Evolutionary conservation across 2,888 invertebrate species (phyloP).

Genomic region (Polymixis flavicincta): DNA sequence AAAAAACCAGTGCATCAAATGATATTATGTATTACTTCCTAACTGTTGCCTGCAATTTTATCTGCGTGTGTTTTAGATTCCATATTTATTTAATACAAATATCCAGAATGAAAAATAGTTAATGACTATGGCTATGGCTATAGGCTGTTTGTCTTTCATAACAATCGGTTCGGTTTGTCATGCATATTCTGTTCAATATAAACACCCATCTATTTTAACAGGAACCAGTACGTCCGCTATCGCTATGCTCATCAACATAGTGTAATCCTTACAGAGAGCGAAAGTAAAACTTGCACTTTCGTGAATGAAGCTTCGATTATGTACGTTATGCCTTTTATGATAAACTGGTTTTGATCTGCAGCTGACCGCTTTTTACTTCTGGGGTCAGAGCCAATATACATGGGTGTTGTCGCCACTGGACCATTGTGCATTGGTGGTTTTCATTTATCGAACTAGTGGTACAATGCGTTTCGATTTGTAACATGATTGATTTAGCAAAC

Average conservation of each 20-base stretch:
- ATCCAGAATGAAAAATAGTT: neutral
- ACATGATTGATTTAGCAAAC: no score
- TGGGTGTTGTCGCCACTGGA: neutral
- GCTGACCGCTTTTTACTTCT: conserved; percentile 9
- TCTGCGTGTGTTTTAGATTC: neutral
- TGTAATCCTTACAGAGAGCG: conserved; percentile 54
- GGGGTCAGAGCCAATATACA: neutral
- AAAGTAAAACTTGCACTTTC: conserved; percentile 71
- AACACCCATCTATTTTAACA: neutral
- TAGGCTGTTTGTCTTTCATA: neutral
- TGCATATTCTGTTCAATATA: neutral
- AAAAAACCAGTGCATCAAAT: neutral
- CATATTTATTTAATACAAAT: neutral
- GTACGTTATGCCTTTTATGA: conserved; percentile 17
- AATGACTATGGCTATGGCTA: no score
- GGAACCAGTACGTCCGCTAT: neutral
- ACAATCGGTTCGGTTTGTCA: neutral
- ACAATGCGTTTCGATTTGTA: no score
- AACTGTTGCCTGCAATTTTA: neutral
- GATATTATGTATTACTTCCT: neutral
- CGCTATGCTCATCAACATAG: conserved; percentile 64
- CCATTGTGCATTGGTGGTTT: neutral
- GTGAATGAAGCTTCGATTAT: conserved; percentile 44
- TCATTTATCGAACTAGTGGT: neutral
- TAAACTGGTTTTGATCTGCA: conserved; percentile 31